Base-by-base conservation (phyloP, 2,888 invertebrate species). In the Gibbula magus region DNA sequence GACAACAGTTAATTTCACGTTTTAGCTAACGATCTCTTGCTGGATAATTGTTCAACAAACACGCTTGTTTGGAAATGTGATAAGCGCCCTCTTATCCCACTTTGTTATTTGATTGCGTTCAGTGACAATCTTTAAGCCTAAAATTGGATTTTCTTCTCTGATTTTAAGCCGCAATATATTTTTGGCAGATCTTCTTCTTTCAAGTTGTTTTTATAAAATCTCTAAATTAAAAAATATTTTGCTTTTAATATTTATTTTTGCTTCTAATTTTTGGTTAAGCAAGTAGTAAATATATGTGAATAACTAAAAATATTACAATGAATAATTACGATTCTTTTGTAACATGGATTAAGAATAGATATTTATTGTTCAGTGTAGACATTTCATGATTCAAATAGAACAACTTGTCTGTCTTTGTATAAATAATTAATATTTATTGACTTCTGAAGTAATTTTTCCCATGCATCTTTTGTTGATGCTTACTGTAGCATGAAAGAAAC, bases 1-100 rank as follows among this genome's bases (percentile, higher is more conserved):
- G 70, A 70, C 70, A 70, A 70, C 70, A 70, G 70, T 39, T 70
- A 70, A 70, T 70, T 70, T 70, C 70, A 16, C 70, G 32, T 70
- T 39, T 32, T 32, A 70, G 70, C 70, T 32, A 70, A 70, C 70
- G 32, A 35, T 70, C 35, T 13, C 35, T 8, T 39, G 70, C 29
- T 10, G 32, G 35, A 35, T 70, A 70, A 70, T 70, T 70, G 70
- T 70, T 70, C n/a, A 35, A 70, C 70, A 70, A 70, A 70, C 70
- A 70, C n/a, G 39, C 20, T 32, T 70, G 70, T 70, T 70, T 70
- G 35, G 70, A 70, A 70, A 32, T 35, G 70, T 39, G 70, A 70
- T 70, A 70, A 70, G 70, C 70, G 10, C 32, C 32, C 35, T 39
- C 70, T 70, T 70, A 70, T 70, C 70, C 29, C 13, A n/a, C 35